Percentiles rank a stretch among this genome's conserved stretches.
Evolutionary conservation across 2,113 vertebrate species (phyloP).

Genomic region (Fregata magnificens): DNA sequence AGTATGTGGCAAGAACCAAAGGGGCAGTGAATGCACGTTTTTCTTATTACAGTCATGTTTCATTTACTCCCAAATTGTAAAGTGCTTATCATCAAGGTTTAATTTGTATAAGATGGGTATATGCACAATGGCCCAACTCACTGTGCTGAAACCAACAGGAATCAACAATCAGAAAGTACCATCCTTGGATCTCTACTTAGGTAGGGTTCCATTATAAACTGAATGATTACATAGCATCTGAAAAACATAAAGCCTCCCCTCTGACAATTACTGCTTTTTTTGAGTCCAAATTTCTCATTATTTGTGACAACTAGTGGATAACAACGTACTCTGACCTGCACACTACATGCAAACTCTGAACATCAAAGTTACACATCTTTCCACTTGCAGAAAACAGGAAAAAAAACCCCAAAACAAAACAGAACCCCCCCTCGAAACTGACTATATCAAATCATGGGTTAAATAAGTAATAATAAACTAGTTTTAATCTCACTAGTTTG

Average conservation of each 20-base stretch:
- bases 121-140: neutral
- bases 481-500: neutral
- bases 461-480: neutral
- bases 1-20: neutral
- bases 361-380: neutral
- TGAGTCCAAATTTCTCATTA: no score
- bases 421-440: neutral
- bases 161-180: neutral
- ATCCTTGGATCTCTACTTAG: neutral
- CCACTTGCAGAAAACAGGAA: neutral
- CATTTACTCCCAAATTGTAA: neutral
- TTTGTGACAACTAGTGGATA: neutral
- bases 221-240: neutral
- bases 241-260: neutral
- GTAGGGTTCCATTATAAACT: neutral
- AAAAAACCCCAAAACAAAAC: neutral
- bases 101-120: fast-evolving
- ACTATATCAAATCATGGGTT: neutral
- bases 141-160: neutral
- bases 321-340: neutral
- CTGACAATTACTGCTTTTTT: neutral
- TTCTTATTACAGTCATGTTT: neutral
- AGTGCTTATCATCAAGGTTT: neutral
- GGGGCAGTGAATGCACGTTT: neutral
- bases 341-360: neutral